Evolutionary conservation across 2,797 vertebrate genomes (phyloP).

Genomic region (Gouania willdenowi): DNA sequence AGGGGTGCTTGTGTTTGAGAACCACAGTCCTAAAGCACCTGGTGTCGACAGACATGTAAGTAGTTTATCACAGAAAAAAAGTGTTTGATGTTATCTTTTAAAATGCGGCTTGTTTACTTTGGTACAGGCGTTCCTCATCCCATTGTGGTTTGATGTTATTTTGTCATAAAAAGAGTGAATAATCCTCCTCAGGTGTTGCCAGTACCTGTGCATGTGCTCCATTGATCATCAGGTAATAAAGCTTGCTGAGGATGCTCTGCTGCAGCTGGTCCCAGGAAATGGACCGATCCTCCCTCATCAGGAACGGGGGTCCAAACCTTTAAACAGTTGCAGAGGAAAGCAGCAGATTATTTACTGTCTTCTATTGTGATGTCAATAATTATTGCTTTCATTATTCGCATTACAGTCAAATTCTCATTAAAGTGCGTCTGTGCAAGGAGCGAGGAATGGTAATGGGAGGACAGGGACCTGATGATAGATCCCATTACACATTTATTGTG

Average conservation of each 20-base stretch:
- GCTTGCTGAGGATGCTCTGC: constrained; percentile 87
- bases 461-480: constrained; percentile 17
- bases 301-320: constrained; percentile 91
- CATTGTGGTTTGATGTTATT: too few species aligned
- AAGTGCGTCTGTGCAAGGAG: constrained; percentile 3
- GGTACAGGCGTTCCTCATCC: too few species aligned
- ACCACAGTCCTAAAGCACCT: too few species aligned
- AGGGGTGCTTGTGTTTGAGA: too few species aligned
- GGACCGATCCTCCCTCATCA: constrained; percentile 85
- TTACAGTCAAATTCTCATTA: constrained; percentile 24
- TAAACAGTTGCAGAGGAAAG: constrained; percentile 5
- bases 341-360: background rate
- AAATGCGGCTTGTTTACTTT: too few species aligned
- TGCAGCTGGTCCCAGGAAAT: constrained; percentile 92
- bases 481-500: constrained; percentile 31
- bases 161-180: too few species aligned
- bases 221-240: constrained; percentile 85
- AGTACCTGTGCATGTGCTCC: constrained; percentile 80
- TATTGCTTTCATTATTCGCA: constrained; percentile 11
- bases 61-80: too few species aligned
- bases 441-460: constrained; percentile 14
- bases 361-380: constrained; percentile 17
- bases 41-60: too few species aligned
- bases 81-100: too few species aligned
- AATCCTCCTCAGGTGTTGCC: background rate